Percentiles rank a stretch among this genome's conserved stretches.
Evolutionary conservation across 2,113 vertebrate species (phyloP).

Genomic region (Brachionichthys hirsutus): DNA sequence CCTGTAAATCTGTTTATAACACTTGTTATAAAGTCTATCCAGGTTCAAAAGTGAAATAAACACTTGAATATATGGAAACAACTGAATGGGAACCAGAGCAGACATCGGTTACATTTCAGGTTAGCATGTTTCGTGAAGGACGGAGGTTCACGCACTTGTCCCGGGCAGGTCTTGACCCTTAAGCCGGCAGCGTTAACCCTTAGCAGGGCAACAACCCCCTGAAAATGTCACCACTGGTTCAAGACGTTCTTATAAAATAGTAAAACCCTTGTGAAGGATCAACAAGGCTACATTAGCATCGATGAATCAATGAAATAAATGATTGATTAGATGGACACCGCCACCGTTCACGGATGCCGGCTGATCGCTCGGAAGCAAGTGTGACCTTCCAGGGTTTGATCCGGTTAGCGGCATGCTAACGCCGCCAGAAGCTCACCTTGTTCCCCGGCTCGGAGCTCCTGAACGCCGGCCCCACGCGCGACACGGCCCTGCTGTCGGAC

Average conservation of each 20-base stretch:
- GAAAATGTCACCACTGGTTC: slow-evolving; percentile 8
- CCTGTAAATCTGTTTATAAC: not conserved
- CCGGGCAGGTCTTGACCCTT: slow-evolving; percentile 40
- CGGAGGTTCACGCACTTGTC: not conserved
- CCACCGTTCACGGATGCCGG: too few species aligned
- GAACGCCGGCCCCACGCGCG: slow-evolving; percentile 4
- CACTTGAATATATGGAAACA: too few species aligned
- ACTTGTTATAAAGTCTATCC: not conserved
- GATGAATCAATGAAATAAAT: too few species aligned
- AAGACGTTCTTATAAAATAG: not conserved
- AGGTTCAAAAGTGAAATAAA: too few species aligned
- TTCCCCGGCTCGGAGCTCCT: not conserved
- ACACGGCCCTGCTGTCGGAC: slow-evolving; percentile 16
- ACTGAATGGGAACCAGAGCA: not conserved
- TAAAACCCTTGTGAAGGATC: not conserved
- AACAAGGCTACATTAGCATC: too few species aligned
- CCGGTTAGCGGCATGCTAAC: slow-evolving; percentile 14
- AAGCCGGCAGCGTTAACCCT: not conserved
- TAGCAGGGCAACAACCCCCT: not conserved
- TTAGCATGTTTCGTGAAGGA: not conserved
- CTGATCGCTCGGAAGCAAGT: not conserved
- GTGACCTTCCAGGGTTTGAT: slow-evolving; percentile 71
- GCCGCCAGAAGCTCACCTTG: slow-evolving; percentile 48
- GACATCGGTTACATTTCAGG: not conserved
- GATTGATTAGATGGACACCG: too few species aligned